phyloP scores from a whole-genome alignment of 2,113 vertebrate genomes.

The Zapornia atra region DNA sequence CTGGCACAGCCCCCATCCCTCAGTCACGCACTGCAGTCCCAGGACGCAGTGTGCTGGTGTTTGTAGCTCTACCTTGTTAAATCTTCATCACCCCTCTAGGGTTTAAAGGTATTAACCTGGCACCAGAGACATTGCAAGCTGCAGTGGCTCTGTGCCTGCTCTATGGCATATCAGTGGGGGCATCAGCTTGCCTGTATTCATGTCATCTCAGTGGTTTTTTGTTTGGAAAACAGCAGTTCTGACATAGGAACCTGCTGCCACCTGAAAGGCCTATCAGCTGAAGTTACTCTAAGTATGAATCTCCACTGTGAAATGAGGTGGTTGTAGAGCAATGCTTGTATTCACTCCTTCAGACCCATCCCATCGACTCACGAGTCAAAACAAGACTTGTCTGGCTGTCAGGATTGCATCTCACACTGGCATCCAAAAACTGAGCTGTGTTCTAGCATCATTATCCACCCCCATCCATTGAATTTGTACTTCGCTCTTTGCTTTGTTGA shows the following conservation, averaged over 20 bases:
- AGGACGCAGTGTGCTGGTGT: neutral
- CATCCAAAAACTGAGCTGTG: neutral
- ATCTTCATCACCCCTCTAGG: neutral
- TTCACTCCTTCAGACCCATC: neutral
- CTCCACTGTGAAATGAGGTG: neutral
- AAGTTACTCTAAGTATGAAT: too few species aligned
- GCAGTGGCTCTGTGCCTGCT: neutral
- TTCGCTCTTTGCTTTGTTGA: slow-evolving; percentile 2
- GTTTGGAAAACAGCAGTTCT: neutral
- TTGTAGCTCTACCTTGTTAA: neutral
- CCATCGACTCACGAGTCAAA: neutral
- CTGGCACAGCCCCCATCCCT: neutral
- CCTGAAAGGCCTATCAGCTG: neutral
- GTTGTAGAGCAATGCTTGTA: accelerated
- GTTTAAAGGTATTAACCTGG: too few species aligned
- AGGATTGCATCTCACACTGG: neutral
- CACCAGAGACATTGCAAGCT: neutral
- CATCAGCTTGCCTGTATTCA: neutral
- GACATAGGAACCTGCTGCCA: neutral
- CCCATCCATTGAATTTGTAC: neutral
- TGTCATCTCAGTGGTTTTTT: neutral
- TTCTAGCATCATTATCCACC: neutral
- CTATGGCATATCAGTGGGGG: neutral
- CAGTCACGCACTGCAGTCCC: neutral
- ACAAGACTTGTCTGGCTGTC: slow-evolving; percentile 21